phyloP scores from a whole-genome alignment of 1,140 invertebrate genomes.

The Sinonovacula constricta region DNA sequence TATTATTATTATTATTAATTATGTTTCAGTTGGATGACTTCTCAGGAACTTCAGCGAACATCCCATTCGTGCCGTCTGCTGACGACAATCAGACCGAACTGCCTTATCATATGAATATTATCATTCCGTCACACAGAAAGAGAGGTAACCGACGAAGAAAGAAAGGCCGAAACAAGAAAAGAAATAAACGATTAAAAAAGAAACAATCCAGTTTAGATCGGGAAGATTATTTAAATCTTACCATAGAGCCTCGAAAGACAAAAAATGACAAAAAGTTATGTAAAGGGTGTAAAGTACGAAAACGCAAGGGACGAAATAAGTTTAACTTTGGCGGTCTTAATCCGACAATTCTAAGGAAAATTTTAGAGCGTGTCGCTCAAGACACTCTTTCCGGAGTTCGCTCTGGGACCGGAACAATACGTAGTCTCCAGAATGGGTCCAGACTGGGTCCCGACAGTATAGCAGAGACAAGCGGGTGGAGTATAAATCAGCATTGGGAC shows the following conservation, averaged over 20 bases:
- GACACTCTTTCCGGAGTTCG: conserved; percentile 46
- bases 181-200: conserved; percentile 4
- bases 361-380: conserved; percentile 51
- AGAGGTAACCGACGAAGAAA: conserved; percentile 24
- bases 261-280: conserved; percentile 33
- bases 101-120: conserved; percentile 21
- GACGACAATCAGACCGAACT: conserved; percentile 32
- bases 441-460: background rate
- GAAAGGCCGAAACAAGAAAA: conserved; percentile 29
- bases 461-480: conserved; percentile 45
- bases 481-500: conserved; percentile 38
- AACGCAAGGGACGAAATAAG: conserved; percentile 43
- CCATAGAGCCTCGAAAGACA: conserved; percentile 4
- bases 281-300: conserved; percentile 40
- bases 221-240: conserved; percentile 37
- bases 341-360: conserved; percentile 34
- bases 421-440: conserved; percentile 11
- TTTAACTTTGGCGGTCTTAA: conserved; percentile 12
- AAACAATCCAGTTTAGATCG: background rate
- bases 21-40: too few relatives aligned
- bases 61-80: conserved; percentile 33
- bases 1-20: too few relatives aligned
- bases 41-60: conserved; percentile 8
- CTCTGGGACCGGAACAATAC: conserved; percentile 33
- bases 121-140: conserved; percentile 29